Evolutionary conservation across 2,113 vertebrate genomes (phyloP), one percentile per base, ranked within the genome.

Genomic region (Percina caprodes): DNA sequence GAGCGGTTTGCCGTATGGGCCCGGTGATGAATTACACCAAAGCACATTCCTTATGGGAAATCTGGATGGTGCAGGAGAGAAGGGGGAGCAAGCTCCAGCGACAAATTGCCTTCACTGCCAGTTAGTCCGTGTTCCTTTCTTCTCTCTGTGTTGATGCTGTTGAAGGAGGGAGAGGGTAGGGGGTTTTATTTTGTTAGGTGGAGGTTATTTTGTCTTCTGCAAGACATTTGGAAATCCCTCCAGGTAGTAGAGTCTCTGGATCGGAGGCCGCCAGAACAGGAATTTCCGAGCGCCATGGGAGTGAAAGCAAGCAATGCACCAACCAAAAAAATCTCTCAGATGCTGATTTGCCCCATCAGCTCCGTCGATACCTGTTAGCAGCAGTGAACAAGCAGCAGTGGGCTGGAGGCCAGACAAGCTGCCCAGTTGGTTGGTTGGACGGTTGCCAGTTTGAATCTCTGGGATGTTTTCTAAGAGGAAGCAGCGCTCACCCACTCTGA

Each of bases 31-130:
- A 94, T 94, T 92, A 92, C 92, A 92, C 88, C 91, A 82, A 80
- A 92, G 88, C 83, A 80, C 87, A 89, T 93, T 91, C 89, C 93
- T 94, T 94, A 92, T 94, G 93, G 92, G 93, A 94, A 93, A 93
- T 94, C 91, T 93, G 93, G 92, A 92, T 84, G 92, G 87, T 92
- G 88, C 84, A 81, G 92, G 65, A 85, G 84, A 76, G 82, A 84
- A 56, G 82, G 86, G 87, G 78, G 82, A 79, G 90, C 74, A 1
- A 83, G 88, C 89, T 84, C 67, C 88, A 80, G 89, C 92, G 90
- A 94, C 93, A 93, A 92, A 93, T 94, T 94, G 93, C 92, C 90
- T 94, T 94, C 92, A 87, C 92, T 89, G 91, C 85, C 91, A 91
- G 90, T 93, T 93, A 93, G 89, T 82, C 86, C 71, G 5, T 83